phyloP scores from a whole-genome alignment of 2,888 invertebrate genomes.

The Caenorhabditis auriculariae region DNA sequence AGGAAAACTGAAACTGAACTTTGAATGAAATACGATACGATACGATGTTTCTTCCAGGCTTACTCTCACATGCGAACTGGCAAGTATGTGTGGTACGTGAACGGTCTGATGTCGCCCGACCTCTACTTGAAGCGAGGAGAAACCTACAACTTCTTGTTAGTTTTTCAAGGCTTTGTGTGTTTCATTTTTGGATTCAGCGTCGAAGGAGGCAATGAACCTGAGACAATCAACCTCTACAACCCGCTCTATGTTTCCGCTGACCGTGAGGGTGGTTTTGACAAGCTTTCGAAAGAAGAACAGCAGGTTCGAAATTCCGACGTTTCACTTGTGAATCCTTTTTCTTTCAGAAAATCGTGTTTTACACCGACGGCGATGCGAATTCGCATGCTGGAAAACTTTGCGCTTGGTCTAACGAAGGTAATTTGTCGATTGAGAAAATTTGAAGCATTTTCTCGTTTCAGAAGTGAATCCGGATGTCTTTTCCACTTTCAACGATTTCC shows the following conservation, averaged over 20 bases:
- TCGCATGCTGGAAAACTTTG: too few species aligned
- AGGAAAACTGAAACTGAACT: slow-evolving; percentile 12
- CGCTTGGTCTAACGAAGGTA: too few species aligned
- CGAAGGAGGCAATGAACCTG: slow-evolving; percentile 80
- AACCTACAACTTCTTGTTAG: slow-evolving; percentile 76
- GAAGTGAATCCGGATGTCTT: slow-evolving; percentile 66
- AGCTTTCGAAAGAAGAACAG: slow-evolving; percentile 74
- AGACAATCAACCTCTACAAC: slow-evolving; percentile 81
- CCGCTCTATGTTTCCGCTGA: slow-evolving; percentile 86
- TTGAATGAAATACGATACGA: slow-evolving; percentile 1
- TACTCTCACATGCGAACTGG: slow-evolving; percentile 62
- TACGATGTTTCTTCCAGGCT: slow-evolving; percentile 13
- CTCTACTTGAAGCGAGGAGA: slow-evolving; percentile 82
- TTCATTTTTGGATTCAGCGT: slow-evolving; percentile 65
- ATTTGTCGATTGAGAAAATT: neutral
- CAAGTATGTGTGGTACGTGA: slow-evolving; percentile 86
- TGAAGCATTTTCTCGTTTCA: neutral
- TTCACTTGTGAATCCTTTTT: too few species aligned
- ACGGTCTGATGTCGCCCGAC: slow-evolving; percentile 84
- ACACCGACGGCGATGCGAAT: too few species aligned
- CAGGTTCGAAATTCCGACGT: too few species aligned
- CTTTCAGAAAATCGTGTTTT: too few species aligned
- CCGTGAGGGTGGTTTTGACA: slow-evolving; percentile 80
- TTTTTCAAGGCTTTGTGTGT: neutral
- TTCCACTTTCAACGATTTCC: slow-evolving; percentile 80